Evolutionary conservation across 2,113 vertebrate genomes (phyloP), one percentile per base, ranked within the genome.

Genomic region (Sander lucioperca): DNA sequence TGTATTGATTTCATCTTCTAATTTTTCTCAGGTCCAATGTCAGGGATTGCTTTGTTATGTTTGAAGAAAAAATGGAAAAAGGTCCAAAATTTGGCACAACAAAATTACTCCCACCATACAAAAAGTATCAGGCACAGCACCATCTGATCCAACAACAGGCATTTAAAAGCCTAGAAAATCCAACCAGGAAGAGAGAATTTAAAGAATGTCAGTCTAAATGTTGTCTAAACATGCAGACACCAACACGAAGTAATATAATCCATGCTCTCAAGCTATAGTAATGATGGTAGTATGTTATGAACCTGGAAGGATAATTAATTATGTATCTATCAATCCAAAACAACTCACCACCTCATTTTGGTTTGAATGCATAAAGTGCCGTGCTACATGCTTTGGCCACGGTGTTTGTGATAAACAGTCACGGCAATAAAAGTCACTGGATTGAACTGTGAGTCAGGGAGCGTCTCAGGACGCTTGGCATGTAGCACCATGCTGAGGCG

Each of bases 381-480:
- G 7, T 36, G 61, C 62, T 74, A 23, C 25, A 53, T 61, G 82
- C 82, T 76, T 10, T 36, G 64, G 85, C 79, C 23, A 15, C 27
- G 3, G 53, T 67, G 80, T 69, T 68, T 77, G 77, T 80, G 74
- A 79, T 86, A 80, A 88, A 88, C 87, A 90, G 80, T 25, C 66
- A 25, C 33, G 18, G n/a, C 85, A 86, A 86, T 90, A 89, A 86
- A 90, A 90, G 86, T 71, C 88, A 85, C 79, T 2, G 62, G 59
- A 79, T 86, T 80, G 66, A 76, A 85, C 85, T 84, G 75, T 82
- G 74, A 89, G 86, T 88, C 90, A 89, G 88, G 81, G 91, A 88
- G 87, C 86, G 91, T 92, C 90, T 93, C 91, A 91, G 92, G 94
- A 92, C 92, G 87, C 85, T 88, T 88, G 89, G 91, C 91, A 90